phyloP scores from a whole-genome alignment of 1,140 invertebrate species.

The Bombus difficillimus region DNA sequence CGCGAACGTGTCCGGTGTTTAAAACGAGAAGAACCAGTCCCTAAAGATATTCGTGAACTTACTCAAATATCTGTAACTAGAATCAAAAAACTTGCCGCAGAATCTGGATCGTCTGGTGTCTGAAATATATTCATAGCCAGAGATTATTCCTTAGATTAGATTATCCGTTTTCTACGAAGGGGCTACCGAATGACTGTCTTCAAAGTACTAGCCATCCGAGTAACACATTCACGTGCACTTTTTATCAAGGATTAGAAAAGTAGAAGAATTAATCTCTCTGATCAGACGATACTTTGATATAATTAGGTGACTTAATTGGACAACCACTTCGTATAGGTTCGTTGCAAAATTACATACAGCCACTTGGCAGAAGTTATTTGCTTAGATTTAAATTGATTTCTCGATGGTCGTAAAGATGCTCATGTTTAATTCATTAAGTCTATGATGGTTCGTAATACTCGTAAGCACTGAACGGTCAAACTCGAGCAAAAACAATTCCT shows the following conservation, averaged over 20 bases:
- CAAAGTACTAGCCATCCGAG: background rate
- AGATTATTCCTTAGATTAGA: background rate
- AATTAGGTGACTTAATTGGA: background rate
- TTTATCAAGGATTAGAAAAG: background rate
- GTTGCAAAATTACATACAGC: background rate
- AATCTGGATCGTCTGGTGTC: slow-evolving; percentile 36
- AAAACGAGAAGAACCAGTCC: slow-evolving; percentile 50
- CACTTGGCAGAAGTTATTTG: no score
- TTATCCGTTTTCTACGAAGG: background rate
- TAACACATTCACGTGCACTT: background rate
- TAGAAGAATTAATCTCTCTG: background rate
- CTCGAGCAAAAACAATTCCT: no score
- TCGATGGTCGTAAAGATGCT: background rate
- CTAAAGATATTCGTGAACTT: background rate
- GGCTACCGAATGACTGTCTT: background rate
- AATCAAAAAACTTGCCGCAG: background rate
- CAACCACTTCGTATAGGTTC: no score
- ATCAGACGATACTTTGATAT: background rate
- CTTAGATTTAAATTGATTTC: slow-evolving; percentile 5
- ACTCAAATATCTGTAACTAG: background rate
- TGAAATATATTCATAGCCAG: background rate
- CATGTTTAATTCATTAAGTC: background rate
- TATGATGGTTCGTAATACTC: background rate
- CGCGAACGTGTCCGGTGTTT: slow-evolving; percentile 48
- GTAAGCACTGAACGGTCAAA: no score